Evolutionary conservation across 2,113 vertebrate species (phyloP).

Genomic region (Phalacrocorax brasilianus): DNA sequence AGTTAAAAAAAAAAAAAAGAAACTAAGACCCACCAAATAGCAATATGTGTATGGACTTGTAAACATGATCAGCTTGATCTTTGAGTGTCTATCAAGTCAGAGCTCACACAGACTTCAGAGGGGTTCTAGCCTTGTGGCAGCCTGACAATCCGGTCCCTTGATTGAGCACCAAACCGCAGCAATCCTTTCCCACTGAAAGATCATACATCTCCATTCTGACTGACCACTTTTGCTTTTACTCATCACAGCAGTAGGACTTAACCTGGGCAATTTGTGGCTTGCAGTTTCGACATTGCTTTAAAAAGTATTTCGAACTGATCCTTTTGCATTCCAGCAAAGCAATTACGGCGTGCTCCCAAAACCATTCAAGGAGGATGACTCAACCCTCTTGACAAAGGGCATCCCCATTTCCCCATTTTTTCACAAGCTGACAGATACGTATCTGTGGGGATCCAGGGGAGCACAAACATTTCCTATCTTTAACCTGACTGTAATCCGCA

Average conservation of each 20-base stretch:
- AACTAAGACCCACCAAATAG: neutral
- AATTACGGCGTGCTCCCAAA: rapidly evolving
- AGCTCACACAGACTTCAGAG: neutral
- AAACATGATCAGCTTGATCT: neutral
- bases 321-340: neutral
- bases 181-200: neutral
- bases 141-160: neutral
- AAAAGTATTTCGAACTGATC: neutral
- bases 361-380: neutral
- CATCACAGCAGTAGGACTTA: neutral
- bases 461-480: neutral
- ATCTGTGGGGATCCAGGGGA: neutral
- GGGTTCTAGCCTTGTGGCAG: neutral
- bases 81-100: neutral
- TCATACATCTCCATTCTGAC: neutral
- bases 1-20: neutral
- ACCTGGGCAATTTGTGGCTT: neutral
- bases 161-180: neutral
- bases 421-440: neutral
- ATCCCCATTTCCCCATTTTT: neutral
- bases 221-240: neutral
- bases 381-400: neutral
- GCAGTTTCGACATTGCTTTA: neutral
- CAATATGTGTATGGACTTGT: neutral
- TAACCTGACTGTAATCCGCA: neutral